Evolutionary conservation across 37 sponge, comb jelly and placozoan species (phyloP), one percentile per base, ranked within the genome.

Genomic region (Chondrosia reniformis): DNA sequence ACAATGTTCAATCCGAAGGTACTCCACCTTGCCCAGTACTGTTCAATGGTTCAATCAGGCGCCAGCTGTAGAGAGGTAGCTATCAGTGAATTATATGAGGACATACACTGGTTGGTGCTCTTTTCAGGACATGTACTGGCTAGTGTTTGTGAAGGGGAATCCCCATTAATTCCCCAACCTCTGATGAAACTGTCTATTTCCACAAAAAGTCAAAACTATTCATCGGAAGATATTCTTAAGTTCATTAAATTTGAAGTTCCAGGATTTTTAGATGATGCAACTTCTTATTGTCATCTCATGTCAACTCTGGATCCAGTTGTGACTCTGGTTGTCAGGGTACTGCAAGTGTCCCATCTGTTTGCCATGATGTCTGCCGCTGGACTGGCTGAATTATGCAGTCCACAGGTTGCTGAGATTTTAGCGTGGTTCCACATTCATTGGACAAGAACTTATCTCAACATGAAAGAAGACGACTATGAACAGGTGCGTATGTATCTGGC

Each of bases 51-150:
- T 30, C 61, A 30, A 25, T 6, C 6, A 5, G 30, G 4, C 30
- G 7, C 61, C n/a, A 13, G n/a, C 22, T 7, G 28, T 13, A 6
- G 9, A 25, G 57, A 63, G 38, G 52, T 45, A 9, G n/a, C 80
- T n/a, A 63, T 88, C 22, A 79, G 84, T 54, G 55, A 30, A 12
- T 74, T 87, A 17, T 75, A 81, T 46, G 92, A 92, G 54, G 92
- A 92, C 67, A 42, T 92, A 3, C 92, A 92, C 74, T 92, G 92
- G 92, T 55, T 92, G 61, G 28, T 45, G 0, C 33, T 92, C 31
- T 55, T 92, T 33, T 28, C 92, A 10, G 82, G 84, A 30, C 84
- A 74, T 31, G 76, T 86, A 2, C 80, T 92, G 24, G 73, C 76
- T 32, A 67, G 83, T 56, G 78, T 43, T 4, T 10, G 30, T 13